A percentile compares a stretch with the other conserved stretches of the same genome.
Conservation (phyloP, 2,113 vertebrate genomes). For the Clarias batrachus region DNA sequence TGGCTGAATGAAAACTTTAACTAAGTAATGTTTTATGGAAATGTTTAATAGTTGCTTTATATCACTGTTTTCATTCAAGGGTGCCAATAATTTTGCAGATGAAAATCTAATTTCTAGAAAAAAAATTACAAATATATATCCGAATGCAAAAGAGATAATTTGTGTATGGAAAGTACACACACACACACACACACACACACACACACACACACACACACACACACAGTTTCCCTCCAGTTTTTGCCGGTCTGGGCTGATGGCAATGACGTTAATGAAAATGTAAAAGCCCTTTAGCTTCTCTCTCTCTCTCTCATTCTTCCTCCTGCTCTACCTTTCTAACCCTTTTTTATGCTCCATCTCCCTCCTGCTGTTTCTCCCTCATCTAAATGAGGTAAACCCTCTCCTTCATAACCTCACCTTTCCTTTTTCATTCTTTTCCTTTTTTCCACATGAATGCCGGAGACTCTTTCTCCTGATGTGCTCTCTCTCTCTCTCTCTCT, state of each 20-base stretch:
- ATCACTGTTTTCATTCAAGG: not conserved
- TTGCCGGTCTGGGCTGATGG: constrained; percentile 3
- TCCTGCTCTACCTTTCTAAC: not conserved
- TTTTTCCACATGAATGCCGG: not conserved
- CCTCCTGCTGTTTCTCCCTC: not conserved
- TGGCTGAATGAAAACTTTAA: not conserved
- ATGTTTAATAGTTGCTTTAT: not conserved
- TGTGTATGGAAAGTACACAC: not conserved
- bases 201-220: too few relatives aligned
- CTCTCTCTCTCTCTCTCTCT: not conserved
- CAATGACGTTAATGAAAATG: constrained; percentile 30
- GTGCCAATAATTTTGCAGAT: not conserved
- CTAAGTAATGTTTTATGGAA: not conserved
- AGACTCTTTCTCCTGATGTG: not conserved
- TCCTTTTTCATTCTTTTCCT: not conserved
- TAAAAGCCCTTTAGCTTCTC: not conserved
- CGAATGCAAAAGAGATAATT: not conserved
- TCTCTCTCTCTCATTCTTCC: not conserved
- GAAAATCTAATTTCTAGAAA: not conserved
- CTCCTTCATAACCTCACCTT: not conserved
- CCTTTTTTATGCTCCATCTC: not conserved
- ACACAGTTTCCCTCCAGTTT: not conserved
- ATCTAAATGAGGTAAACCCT: not conserved
- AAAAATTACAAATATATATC: not conserved
- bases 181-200: constrained; percentile 10